Evolutionary conservation across 2,888 invertebrate genomes (phyloP), one percentile per base, ranked within the genome.

Genomic region (Lepidocyrtoides sp.): DNA sequence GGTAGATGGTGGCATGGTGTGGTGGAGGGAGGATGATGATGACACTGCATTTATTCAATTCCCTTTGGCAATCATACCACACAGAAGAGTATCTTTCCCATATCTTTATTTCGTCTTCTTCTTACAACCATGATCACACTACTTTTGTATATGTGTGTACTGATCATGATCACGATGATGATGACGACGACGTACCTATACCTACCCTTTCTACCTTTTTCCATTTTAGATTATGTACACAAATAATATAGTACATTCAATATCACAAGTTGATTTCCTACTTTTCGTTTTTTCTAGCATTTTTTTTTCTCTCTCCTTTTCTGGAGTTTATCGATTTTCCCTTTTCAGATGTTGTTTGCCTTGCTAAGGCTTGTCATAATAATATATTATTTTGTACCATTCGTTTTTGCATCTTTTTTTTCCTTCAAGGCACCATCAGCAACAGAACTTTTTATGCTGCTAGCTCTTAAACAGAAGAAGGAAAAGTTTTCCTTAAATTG

Each of bases 61-160:
- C 72, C 72, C 72, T 72, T 72, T 72, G 72, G 72, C 72, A 72
- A 72, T 72, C 72, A 72, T 72, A 72, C 48, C 72, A 72, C 26
- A 17, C 29, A n/a, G 4, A 17, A n/a, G 8, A 20, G 2, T 44
- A n/a, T 23, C 17, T 48, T 48, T n/a, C n/a, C 7, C 32, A 17
- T 32, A 17, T 23, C 5, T 23, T 60, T 23, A 2, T 10, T 54
- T 32, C 20, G 5, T 54, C 75, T 44, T 75, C 5, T 51, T 20
- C 41, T 10, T 41, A 41, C 41, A 41, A n/a, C n/a, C n/a, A 41
- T 41, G 41, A 41, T 54, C 8, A 8, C 20, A 26, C 75, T 32
- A 2, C 36, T 17, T 7, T n/a, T 17, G n/a, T 69, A 36, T 36
- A 17, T 2, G 69, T 36, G 17, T 44, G 72, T 4, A 41, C n/a